Base-by-base conservation (phyloP, 2,113 vertebrate species). In the Takifugu bimaculatus region DNA sequence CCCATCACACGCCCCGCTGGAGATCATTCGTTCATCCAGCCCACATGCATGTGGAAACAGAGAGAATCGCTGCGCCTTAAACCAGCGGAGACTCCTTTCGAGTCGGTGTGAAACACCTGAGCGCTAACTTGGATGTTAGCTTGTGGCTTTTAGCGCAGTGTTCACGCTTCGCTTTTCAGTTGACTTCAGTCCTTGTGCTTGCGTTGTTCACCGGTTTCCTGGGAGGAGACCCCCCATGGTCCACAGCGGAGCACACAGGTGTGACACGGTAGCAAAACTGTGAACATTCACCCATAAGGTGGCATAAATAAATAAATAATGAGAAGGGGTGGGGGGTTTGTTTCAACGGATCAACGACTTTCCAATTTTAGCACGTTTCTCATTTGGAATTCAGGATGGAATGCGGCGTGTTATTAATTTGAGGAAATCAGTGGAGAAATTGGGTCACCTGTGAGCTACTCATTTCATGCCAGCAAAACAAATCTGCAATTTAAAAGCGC, bases 381-480 rank as follows among this genome's bases (percentile, higher is more conserved):
- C 79, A 82, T 87, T 84, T 85, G 68, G 72, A 82, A 86, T 79
- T 81, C 81, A 84, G 60, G 62, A 26, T 10, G 15, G 61, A 71
- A 79, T 68, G 71, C 65, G 48, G 67, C 68, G 58, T 53, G 54
- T 79, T 78, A 79, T 82, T 85, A 74, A 82, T 85, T 83, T 78
- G 61, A 58, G 69, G 65, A 80, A 86, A 86, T 80, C 81, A 77
- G 65, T 62, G 68, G 74, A 80, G 60, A 84, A 87, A 86, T 75
- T 74, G 63, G 75, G 83, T 81, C 83, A 82, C 80, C 74, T 82
- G 72, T 81, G 75, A 79, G 75, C 60, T 58, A 74, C 75, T 84
- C 68, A 82, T 75, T 79, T 79, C 63, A 71, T 48, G 64, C 58
- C 14, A 32, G 26, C 63, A 76, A 86, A 86, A 81, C 63, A 82